Conservation (phyloP, 2,113 vertebrate genomes). For the Mormoops blainvillei region DNA sequence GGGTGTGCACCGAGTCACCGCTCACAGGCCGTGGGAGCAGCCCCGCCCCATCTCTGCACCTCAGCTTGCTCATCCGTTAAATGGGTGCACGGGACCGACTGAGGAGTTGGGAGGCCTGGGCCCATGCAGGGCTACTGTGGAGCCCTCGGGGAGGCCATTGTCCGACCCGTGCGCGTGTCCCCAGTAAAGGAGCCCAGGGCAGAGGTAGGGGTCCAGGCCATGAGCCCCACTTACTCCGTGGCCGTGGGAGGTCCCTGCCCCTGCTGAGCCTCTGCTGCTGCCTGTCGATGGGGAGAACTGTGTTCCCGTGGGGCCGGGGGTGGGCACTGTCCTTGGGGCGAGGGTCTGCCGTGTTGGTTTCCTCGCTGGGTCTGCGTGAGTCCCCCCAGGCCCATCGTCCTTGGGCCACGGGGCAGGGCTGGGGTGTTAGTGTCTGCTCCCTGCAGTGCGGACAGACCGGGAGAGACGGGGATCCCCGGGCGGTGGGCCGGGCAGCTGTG, state of each 20-base stretch:
- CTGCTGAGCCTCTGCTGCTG: fast-evolving
- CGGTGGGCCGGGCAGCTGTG: neutral
- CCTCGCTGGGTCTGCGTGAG: no score
- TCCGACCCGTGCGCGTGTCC: neutral
- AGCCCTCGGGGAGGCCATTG: neutral
- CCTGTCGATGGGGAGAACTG: neutral
- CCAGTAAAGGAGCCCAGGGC: neutral
- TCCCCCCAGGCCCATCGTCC: neutral
- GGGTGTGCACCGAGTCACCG: neutral
- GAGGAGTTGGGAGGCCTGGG: neutral
- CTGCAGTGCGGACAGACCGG: neutral
- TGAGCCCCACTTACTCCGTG: neutral
- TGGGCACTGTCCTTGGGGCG: fast-evolving
- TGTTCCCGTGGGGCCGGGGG: fast-evolving
- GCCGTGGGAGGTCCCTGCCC: neutral
- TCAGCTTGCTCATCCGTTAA: neutral
- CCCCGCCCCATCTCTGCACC: fast-evolving
- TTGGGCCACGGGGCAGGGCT: neutral
- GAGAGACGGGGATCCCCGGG: neutral
- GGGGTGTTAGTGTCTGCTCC: neutral
- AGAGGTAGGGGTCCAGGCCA: neutral
- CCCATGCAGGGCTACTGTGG: neutral
- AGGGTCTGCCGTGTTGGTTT: no score
- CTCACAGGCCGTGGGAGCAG: neutral
- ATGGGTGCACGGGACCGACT: neutral